Evolutionary conservation across 2,113 vertebrate species (phyloP).

Genomic region (Bambusicola thoracicus): DNA sequence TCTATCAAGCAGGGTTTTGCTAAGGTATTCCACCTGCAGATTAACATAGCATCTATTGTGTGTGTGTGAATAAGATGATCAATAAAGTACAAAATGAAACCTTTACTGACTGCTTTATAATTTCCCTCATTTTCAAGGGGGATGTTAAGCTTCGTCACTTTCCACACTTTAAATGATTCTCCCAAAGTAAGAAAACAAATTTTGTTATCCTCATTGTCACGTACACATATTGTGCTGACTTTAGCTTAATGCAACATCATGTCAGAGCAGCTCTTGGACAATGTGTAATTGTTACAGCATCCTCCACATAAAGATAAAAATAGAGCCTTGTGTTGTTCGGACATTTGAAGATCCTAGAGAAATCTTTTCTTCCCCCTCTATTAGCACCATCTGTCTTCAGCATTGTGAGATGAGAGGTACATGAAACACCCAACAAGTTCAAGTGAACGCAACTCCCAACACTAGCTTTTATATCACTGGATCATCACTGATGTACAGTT

Average conservation of each 20-base stretch:
- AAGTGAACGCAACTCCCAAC: accelerated
- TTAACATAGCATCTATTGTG: accelerated
- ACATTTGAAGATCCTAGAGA: background rate
- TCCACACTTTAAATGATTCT: background rate
- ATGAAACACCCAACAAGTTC: background rate
- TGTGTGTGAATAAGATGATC: background rate
- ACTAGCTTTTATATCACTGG: background rate
- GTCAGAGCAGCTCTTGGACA: background rate
- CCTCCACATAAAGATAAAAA: background rate
- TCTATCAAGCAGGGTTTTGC: background rate
- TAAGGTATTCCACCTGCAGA: background rate
- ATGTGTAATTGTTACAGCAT: background rate
- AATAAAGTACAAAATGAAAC: background rate
- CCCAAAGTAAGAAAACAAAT: background rate
- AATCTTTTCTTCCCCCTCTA: background rate
- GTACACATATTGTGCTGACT: background rate
- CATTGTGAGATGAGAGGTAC: background rate
- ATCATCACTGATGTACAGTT: background rate
- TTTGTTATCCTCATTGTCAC: background rate
- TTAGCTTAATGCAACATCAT: background rate
- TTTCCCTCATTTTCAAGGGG: background rate
- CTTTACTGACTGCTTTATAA: background rate
- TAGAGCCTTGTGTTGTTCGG: background rate
- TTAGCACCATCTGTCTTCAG: background rate
- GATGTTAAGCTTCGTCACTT: background rate